Percentiles rank a stretch among this genome's conserved stretches.
Evolutionary conservation across 37 sponge, comb jelly and placozoan genomes (phyloP).

Genomic region (Axinella damicornis): DNA sequence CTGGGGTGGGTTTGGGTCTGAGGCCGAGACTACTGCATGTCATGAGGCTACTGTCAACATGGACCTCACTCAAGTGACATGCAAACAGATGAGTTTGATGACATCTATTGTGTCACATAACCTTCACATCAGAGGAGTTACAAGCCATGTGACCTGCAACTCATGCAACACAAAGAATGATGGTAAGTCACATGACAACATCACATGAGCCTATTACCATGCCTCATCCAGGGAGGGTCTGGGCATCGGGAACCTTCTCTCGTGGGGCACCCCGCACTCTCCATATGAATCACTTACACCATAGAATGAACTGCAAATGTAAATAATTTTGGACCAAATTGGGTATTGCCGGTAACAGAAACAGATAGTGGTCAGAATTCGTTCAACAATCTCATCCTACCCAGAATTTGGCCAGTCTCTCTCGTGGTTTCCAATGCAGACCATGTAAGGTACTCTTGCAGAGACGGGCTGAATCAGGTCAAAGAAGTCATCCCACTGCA

Average conservation of each 20-base stretch:
- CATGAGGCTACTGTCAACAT: too few species aligned
- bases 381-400: too few species aligned
- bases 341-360: too few species aligned
- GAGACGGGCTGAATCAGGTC: slow-evolving; percentile 75
- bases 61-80: too few species aligned
- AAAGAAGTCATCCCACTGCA: slow-evolving; percentile 86
- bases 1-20: too few species aligned
- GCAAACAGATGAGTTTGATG: too few species aligned
- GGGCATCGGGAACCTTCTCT: slow-evolving; percentile 78
- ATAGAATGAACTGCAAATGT: neutral
- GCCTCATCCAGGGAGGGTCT: slow-evolving; percentile 48
- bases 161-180: too few species aligned
- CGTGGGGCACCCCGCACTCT: slow-evolving; percentile 86
- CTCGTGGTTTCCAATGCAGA: slow-evolving; percentile 88
- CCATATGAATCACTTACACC: slow-evolving; percentile 71
- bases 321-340: neutral
- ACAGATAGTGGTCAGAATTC: neutral
- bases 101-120: too few species aligned
- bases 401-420: slow-evolving; percentile 60
- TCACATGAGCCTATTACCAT: slow-evolving; percentile 36
- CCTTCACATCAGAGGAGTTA: too few species aligned
- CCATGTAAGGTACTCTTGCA: slow-evolving; percentile 77
- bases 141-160: too few species aligned
- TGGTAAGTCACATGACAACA: too few species aligned
- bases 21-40: too few species aligned